These are phyloP conservation scores for Zosterops japonicus DNA, from an alignment of 2,113 vertebrate genomes.

Conservation along the genomic window DNA sequence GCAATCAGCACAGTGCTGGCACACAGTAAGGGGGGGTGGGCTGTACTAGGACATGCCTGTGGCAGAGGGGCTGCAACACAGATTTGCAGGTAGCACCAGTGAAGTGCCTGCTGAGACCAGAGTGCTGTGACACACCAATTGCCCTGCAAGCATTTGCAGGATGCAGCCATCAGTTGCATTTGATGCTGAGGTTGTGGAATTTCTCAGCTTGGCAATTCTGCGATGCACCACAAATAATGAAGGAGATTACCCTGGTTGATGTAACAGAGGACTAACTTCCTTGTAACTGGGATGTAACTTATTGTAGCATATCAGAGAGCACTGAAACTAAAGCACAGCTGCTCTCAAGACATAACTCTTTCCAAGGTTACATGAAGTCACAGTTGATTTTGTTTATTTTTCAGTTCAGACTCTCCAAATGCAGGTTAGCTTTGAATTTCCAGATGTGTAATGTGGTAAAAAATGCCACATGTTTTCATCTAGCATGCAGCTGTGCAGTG, in stretches of 20 bases:
- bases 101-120: not conserved
- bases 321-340: not conserved
- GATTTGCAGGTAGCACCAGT: not conserved
- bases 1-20: not conserved
- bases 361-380: not conserved
- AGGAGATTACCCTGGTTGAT: not conserved
- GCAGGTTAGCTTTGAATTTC: constrained; percentile 28
- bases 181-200: not conserved
- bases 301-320: not conserved
- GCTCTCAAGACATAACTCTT: not conserved
- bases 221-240: not conserved
- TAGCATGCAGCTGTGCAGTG: not conserved
- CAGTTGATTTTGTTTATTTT: constrained; percentile 44
- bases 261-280: not conserved
- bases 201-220: not conserved
- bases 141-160: not conserved
- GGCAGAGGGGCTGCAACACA: not conserved
- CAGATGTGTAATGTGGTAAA: constrained; percentile 15
- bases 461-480: not conserved
- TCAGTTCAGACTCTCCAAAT: constrained; percentile 6
- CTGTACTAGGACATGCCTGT: too few relatives aligned
- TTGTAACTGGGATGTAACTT: not conserved
- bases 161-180: not conserved
- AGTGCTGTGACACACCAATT: not conserved
- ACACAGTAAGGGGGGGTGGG: rapidly evolving